phyloP scores from a whole-genome alignment of 1,140 invertebrate species.

The Vanessa atalanta region DNA sequence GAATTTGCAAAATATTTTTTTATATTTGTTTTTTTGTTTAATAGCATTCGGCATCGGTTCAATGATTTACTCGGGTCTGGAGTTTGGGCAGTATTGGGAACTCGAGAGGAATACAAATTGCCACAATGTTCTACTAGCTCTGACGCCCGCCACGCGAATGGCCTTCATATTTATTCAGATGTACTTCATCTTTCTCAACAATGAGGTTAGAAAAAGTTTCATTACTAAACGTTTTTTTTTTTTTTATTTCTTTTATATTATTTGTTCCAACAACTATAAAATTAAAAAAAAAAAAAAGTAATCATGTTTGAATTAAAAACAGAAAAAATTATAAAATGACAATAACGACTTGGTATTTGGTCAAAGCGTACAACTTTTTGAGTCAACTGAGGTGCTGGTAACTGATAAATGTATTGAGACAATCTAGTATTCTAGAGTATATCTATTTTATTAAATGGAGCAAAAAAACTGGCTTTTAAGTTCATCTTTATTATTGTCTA shows the following conservation, averaged over 20 bases:
- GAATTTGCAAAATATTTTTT: background rate
- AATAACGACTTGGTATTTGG: too few species aligned
- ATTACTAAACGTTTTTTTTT: background rate
- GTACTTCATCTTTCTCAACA: slow-evolving; percentile 97
- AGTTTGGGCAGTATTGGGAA: slow-evolving; percentile 97
- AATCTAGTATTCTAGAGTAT: too few species aligned
- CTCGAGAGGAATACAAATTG: slow-evolving; percentile 91
- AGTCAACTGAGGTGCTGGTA: background rate
- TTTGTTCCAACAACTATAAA: background rate
- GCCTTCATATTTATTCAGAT: slow-evolving; percentile 97
- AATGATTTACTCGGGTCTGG: slow-evolving; percentile 96
- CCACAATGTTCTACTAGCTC: slow-evolving; percentile 91
- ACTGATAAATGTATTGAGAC: too few species aligned
- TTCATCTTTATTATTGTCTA: background rate
- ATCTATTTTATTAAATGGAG: background rate
- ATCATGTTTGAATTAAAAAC: too few species aligned
- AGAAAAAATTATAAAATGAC: too few species aligned
- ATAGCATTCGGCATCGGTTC: slow-evolving; percentile 95
- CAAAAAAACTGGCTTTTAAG: background rate
- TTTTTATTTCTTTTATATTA: too few species aligned
- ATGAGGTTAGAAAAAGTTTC: slow-evolving; percentile 83
- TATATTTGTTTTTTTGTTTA: slow-evolving; percentile 24
- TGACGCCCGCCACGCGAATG: slow-evolving; percentile 94
- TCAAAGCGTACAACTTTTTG: too few species aligned
- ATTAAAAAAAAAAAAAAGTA: too few species aligned